Conservation (phyloP, 2,113 vertebrate species). For the Gymnogyps californianus region DNA sequence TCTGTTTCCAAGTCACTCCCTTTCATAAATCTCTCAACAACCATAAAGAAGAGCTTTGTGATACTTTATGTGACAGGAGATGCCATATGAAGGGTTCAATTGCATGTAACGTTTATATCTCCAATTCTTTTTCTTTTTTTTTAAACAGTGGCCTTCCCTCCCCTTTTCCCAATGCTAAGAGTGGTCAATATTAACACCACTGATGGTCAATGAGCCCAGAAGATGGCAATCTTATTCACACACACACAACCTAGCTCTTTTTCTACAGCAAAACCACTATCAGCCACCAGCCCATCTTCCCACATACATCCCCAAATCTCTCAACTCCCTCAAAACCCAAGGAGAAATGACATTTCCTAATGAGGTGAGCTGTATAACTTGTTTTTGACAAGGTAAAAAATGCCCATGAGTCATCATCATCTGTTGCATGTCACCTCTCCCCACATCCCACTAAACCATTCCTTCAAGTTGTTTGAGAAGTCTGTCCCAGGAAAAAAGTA, state of each 20-base stretch:
- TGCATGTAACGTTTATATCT: background rate
- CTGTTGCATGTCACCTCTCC: background rate
- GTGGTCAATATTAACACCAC: background rate
- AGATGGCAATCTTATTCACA: background rate
- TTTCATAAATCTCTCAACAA: background rate
- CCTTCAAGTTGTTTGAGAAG: background rate
- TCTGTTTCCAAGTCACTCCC: background rate
- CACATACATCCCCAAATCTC: background rate
- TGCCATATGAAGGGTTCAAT: background rate
- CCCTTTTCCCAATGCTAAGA: background rate
- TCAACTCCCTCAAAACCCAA: background rate
- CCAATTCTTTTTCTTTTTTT: background rate
- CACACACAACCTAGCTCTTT: background rate
- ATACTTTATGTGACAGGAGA: background rate
- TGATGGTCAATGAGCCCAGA: background rate
- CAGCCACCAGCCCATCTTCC: background rate
- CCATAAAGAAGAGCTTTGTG: background rate
- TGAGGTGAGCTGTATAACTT: background rate
- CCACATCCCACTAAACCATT: background rate
- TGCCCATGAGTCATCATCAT: accelerated
- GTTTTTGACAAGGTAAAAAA: background rate
- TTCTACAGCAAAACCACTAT: background rate
- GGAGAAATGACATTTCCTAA: background rate
- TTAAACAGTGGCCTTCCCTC: background rate
- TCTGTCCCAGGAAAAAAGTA: background rate